Evolutionary conservation across 2,888 invertebrate species (phyloP), one percentile per base, ranked within the genome.

Genomic region (Yponomeuta plumbellus): DNA sequence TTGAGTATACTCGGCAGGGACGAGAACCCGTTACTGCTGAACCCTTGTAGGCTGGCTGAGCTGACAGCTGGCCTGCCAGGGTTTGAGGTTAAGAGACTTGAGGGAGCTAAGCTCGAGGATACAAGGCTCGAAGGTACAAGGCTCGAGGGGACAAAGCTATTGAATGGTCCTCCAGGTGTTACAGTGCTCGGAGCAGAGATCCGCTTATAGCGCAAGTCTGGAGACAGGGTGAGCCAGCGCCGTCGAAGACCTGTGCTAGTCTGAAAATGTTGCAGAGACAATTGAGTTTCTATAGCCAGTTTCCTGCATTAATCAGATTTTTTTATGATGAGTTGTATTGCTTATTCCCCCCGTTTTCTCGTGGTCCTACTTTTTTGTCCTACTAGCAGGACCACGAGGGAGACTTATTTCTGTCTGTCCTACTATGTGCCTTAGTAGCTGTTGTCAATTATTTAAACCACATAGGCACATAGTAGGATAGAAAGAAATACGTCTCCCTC

Each of bases 221-320:
- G 1, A n/a, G n/a, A 2, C 6, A 64, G 44, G 11, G 44, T 17
- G 44, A 13, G 44, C 44, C 13, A 52, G 44, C 44, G 44, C 17
- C 44, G 44, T 3, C 44, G 64, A 13, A 52, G 17, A 64, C 64
- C 64, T 44, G 26, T 64, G 17, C 23, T 64, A 11, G 64, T 64
- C 8, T 64, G 62, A 62, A 1, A n/a, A n/a, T 11, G 13, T 23
- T 21, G 57, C 6, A 57, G 4, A 11, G n/a, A n/a, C 10, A 20
- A 10, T 57, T 0, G 21, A n/a, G n/a, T 57, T n/a, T 57, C 2
- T 57, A 21, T 8, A 57, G n/a, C 1, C 20, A 57, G 21, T 17
- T n/a, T n/a, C n/a, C n/a, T n/a, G n/a, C n/a, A n/a, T n/a, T n/a
- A n/a, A n/a, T n/a, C n/a, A n/a, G n/a, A n/a, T n/a, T n/a, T n/a